Base-by-base conservation (phyloP, 2,797 vertebrate species). In the Hemitrygon akajei region DNA sequence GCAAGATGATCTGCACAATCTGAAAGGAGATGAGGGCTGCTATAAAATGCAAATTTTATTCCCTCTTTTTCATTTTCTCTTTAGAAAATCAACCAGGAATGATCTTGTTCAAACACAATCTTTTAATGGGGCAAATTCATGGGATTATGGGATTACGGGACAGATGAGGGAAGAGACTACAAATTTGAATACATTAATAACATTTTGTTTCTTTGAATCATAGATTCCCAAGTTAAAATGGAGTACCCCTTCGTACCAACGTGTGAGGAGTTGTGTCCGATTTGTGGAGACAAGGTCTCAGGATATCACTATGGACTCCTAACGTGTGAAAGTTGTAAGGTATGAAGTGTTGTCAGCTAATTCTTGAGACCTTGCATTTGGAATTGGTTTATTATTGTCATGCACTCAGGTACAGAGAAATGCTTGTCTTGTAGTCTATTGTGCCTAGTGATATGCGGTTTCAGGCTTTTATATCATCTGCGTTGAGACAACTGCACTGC, bases 241-340 rank as follows among this genome's bases (percentile, higher is more conserved):
- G 96, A 96, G 82, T 58, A 80, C 66, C 95, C 95, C 37, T 7
- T 94, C 1, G 94, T 89, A 86, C 47, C 94, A 63, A 94, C 95
- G 77, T 93, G 94, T 18, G 95, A 95, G 75, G 97, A 97, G 80
- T 94, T 94, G 80, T 98, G 97, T 94, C 97, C 97, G 0, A 94
- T 98, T 93, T 98, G 97, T 94, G 97, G 97, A 75, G 97, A 98
- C 96, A 96, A 96, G 94, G 97, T 98, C 89, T 98, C 97, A 7
- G 97, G 97, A 94, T 98, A 97, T 94, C 97, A 98, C 95, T 98
- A 98, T 94, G 97, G 97, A 66, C 96, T 98, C 92, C 97, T 97
- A 93, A 98, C 97, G 66, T 98, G 97, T 94, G 97, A 98, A 96
- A 97, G 97, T 95, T 98, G 97, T 95, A 98, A 98, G 97, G 97